phyloP scores from a whole-genome alignment of 2,113 vertebrate species.

The Gila orcuttii region DNA sequence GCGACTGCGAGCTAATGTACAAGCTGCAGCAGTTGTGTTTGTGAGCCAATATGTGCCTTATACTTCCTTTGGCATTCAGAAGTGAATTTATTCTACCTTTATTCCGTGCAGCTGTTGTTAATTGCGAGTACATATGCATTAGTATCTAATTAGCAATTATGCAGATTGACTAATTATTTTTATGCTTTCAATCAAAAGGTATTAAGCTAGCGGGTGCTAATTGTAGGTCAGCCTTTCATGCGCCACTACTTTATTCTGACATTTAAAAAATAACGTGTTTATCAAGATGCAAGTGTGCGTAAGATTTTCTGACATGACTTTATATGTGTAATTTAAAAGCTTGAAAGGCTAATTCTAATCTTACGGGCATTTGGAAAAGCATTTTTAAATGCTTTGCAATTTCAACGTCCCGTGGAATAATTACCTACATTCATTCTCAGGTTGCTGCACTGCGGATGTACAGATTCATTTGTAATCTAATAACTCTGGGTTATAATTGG shows the following conservation, averaged over 20 bases:
- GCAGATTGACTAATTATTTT: slow-evolving; percentile 46
- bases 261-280: neutral
- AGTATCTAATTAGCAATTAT: slow-evolving; percentile 46
- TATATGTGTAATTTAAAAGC: slow-evolving; percentile 5
- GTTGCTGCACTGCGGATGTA: slow-evolving; percentile 72
- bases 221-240: slow-evolving; percentile 29
- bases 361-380: slow-evolving; percentile 65
- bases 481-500: slow-evolving; percentile 79
- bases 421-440: slow-evolving; percentile 73
- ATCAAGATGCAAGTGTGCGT: neutral
- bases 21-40: neutral
- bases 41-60: no score
- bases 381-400: slow-evolving; percentile 68
- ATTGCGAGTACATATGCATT: slow-evolving; percentile 35
- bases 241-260: neutral
- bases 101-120: slow-evolving; percentile 14
- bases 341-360: slow-evolving; percentile 24
- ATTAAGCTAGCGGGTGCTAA: slow-evolving; percentile 36
- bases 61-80: slow-evolving; percentile 4
- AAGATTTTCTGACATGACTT: neutral
- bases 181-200: slow-evolving; percentile 44
- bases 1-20: neutral
- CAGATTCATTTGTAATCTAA: slow-evolving; percentile 78
- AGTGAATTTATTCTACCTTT: neutral
- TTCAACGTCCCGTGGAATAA: slow-evolving; percentile 74